Evolutionary conservation across 2,888 invertebrate species (phyloP).

Genomic region (Sesia bembeciformis): DNA sequence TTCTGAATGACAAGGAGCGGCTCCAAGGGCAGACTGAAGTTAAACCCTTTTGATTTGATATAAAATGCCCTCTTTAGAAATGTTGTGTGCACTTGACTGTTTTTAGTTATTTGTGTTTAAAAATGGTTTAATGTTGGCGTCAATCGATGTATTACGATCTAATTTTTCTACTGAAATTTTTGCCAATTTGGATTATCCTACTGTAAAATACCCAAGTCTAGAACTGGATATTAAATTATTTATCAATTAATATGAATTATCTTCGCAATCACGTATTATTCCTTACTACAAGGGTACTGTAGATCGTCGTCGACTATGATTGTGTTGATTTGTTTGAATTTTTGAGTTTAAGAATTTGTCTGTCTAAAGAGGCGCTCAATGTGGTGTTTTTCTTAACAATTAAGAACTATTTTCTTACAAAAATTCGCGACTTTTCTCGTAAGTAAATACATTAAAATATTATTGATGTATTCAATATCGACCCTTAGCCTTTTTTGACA

Average conservation of each 20-base stretch:
- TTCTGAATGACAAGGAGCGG: slow-evolving; percentile 74
- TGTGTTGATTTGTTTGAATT: too few relatives aligned
- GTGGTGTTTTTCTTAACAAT: slow-evolving; percentile 4
- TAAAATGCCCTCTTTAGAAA: slow-evolving; percentile 20
- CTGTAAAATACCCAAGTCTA: too few relatives aligned
- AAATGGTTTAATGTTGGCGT: too few relatives aligned
- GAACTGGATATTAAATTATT: too few relatives aligned
- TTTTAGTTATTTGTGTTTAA: background rate
- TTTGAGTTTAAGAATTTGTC: slow-evolving; percentile 14
- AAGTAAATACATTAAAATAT: slow-evolving; percentile 6
- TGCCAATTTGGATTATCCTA: too few relatives aligned
- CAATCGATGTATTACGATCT: too few relatives aligned
- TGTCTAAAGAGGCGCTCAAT: slow-evolving; percentile 58
- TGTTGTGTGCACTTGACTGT: background rate
- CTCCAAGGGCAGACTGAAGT: slow-evolving; percentile 66
- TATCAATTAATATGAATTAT: too few relatives aligned
- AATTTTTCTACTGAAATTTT: too few relatives aligned
- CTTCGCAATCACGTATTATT: too few relatives aligned
- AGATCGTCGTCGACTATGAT: too few relatives aligned
- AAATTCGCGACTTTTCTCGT: background rate
- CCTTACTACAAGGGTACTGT: too few relatives aligned
- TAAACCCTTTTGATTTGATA: slow-evolving; percentile 53
- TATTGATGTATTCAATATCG: background rate
- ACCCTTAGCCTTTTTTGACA: slow-evolving; percentile 15
- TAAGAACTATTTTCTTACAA: slow-evolving; percentile 2